A percentile compares a stretch with the other conserved stretches of the same genome.
These are phyloP conservation scores for Eumacrocentrus americanus DNA, from an alignment of 2,888 invertebrate species.

Conservation along the genomic window DNA sequence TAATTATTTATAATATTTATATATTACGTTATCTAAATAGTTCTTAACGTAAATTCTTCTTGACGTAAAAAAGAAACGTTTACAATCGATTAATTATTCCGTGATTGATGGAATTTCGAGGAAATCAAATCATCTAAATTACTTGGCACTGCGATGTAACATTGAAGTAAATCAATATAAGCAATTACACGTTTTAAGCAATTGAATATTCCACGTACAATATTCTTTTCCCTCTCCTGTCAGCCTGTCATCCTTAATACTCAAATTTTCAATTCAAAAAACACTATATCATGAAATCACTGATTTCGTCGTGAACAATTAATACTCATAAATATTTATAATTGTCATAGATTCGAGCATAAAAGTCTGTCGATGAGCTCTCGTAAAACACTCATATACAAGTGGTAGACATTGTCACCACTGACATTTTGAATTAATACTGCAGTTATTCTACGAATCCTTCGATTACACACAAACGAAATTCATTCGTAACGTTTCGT, in stretches of 20 bases:
- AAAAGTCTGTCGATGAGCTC: constrained; percentile 9
- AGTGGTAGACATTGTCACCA: neutral
- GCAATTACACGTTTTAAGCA: neutral
- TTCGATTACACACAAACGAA: constrained; percentile 3
- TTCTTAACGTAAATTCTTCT: constrained; percentile 34
- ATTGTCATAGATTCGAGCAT: constrained; percentile 18
- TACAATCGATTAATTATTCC: neutral
- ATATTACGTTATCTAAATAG: constrained; percentile 36
- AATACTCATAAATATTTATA: constrained; percentile 12
- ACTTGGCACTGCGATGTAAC: constrained; percentile 5
- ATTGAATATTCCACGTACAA: neutral
- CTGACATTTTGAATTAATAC: constrained; percentile 35
- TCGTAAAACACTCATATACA: constrained; percentile 17
- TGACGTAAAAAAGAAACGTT: constrained; percentile 28
- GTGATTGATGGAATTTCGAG: neutral
- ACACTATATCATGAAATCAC: constrained; percentile 4
- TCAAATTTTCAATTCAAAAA: neutral
- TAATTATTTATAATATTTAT: constrained; percentile 39
- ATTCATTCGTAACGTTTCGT: neutral
- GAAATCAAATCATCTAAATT: constrained; percentile 1
- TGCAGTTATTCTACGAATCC: constrained; percentile 34
- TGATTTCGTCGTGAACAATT: neutral
- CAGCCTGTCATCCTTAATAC: neutral
- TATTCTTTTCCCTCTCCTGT: neutral
- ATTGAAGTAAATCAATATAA: neutral